Evolutionary conservation across 2,888 invertebrate genomes (phyloP).

Genomic region (Aricia artaxerxes): DNA sequence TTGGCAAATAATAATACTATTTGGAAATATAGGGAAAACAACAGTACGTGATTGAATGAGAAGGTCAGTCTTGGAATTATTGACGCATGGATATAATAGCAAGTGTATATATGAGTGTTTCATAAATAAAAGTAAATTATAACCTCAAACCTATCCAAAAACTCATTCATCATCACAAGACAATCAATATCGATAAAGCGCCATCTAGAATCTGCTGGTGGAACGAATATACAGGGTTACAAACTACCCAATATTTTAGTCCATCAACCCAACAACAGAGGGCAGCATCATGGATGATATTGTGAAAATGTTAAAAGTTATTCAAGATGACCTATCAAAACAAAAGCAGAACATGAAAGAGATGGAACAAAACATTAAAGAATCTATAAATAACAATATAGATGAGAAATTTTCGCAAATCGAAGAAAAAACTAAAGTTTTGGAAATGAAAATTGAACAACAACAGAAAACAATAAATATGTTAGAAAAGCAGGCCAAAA

Average conservation of each 20-base stretch:
- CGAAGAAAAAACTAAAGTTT: slow-evolving; percentile 38
- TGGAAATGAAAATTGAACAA: slow-evolving; percentile 42
- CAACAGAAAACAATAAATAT: slow-evolving; percentile 43
- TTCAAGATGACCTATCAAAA: slow-evolving; percentile 40
- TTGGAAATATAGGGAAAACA: no score
- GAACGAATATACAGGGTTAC: neutral
- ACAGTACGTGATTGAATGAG: no score
- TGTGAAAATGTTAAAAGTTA: slow-evolving; percentile 36
- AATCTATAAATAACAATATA: slow-evolving; percentile 42
- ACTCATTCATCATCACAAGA: no score
- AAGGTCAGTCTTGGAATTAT: no score
- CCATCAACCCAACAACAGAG: neutral
- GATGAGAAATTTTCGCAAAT: slow-evolving; percentile 41
- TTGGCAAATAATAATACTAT: no score
- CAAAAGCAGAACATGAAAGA: slow-evolving; percentile 43
- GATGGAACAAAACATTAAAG: slow-evolving; percentile 44
- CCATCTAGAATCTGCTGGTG: neutral
- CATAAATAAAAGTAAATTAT: no score
- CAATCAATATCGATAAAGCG: neutral
- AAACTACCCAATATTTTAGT: neutral
- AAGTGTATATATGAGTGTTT: no score
- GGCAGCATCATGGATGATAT: slow-evolving; percentile 31
- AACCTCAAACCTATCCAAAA: no score
- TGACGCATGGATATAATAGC: no score
- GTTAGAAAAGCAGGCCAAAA: slow-evolving; percentile 41